phyloP scores from a whole-genome alignment of 2,113 vertebrate species.

The Ivindomyrus marchei region DNA sequence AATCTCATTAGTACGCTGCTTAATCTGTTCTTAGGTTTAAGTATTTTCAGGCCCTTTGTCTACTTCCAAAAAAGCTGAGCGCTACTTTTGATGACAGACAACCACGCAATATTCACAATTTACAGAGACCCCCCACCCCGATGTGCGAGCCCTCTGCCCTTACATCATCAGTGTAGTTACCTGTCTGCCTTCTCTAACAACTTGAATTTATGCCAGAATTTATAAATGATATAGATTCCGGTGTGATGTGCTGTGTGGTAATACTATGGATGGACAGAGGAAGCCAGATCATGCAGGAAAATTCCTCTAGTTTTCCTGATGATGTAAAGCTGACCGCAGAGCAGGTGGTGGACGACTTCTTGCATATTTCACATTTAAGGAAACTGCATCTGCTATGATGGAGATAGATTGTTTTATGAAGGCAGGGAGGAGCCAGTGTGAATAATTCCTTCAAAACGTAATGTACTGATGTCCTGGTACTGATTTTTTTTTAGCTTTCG shows the following conservation, averaged over 20 bases:
- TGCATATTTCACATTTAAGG: neutral
- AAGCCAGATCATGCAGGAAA: neutral
- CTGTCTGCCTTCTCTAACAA: neutral
- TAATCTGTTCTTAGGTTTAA: neutral
- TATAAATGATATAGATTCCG: neutral
- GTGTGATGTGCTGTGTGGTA: neutral
- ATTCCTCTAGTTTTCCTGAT: neutral
- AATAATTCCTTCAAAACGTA: neutral
- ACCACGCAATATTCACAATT: neutral
- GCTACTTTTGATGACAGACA: neutral
- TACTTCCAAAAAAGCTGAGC: neutral
- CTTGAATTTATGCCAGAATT: neutral
- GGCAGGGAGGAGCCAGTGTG: neutral
- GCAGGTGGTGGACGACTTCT: neutral
- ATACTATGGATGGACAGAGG: neutral
- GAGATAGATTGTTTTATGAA: neutral
- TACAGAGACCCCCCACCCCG: neutral
- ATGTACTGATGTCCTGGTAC: neutral
- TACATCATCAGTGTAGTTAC: neutral
- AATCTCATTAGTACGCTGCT: neutral
- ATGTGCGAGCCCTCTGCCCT: neutral
- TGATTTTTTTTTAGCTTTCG: neutral
- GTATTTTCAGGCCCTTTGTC: neutral
- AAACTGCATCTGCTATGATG: neutral
- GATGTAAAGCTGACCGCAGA: neutral